Percentiles rank a stretch among this genome's conserved stretches.
These are phyloP conservation scores for Lamellibrachia satsuma DNA, from an alignment of 2,888 invertebrate genomes.

Conservation along the genomic window DNA sequence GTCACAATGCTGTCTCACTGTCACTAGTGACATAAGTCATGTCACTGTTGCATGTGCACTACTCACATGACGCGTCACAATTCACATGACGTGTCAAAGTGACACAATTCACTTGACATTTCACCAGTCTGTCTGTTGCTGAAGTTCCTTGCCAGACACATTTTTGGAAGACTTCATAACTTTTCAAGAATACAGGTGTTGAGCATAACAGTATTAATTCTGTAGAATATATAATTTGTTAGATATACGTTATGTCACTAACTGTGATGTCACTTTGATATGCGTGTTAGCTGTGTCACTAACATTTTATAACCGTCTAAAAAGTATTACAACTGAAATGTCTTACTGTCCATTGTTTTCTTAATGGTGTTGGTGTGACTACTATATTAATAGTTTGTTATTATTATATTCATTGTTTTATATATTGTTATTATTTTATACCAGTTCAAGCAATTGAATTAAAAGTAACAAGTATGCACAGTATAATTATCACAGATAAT, in stretches of 20 bases:
- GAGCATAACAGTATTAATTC: not conserved
- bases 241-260: not conserved
- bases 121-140: not conserved
- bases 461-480: not conserved
- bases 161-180: not conserved
- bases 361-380: not conserved
- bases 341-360: not conserved
- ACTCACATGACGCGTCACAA: not conserved
- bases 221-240: not conserved
- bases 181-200: not conserved
- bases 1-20: not conserved
- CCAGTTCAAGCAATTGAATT: not conserved
- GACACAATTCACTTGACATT: not conserved
- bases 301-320: not conserved
- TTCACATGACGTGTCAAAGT: not conserved
- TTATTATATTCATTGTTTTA: not conserved
- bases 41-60: constrained; percentile 6
- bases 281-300: constrained; percentile 9
- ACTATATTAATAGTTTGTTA: not conserved
- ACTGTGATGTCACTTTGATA: not conserved
- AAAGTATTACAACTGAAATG: no score
- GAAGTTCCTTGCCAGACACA: not conserved
- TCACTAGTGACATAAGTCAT: not conserved
- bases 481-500: not conserved
- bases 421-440: not conserved